phyloP scores from a whole-genome alignment of 2,113 vertebrate species.

The Nothoprocta perdicaria region DNA sequence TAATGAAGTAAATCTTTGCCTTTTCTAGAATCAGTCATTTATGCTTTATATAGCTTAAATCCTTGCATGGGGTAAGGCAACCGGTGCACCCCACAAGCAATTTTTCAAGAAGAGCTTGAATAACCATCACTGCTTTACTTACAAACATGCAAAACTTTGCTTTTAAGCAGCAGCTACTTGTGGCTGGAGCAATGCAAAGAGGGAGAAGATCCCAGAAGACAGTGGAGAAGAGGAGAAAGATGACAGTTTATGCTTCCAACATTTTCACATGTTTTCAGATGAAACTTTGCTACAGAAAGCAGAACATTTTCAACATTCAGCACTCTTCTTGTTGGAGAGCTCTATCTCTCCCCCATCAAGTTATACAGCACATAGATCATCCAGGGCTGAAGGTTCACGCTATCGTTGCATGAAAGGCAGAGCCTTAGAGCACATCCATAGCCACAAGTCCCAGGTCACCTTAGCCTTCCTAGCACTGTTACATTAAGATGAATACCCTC shows the following conservation, averaged over 20 bases:
- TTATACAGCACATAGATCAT: neutral
- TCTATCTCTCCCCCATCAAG: neutral
- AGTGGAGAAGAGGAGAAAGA: neutral
- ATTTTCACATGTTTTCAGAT: neutral
- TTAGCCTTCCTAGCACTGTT: neutral
- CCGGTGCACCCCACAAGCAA: neutral
- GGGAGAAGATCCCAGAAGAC: neutral
- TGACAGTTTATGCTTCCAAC: neutral
- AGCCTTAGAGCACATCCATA: neutral
- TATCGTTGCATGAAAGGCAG: neutral
- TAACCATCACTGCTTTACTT: accelerated
- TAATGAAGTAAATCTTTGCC: neutral
- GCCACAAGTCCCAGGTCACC: neutral
- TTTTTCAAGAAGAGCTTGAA: neutral
- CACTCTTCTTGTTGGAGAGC: neutral
- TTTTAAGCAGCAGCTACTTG: neutral
- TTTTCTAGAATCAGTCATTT: neutral
- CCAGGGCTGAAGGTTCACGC: neutral
- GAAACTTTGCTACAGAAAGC: neutral
- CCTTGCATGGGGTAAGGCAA: neutral
- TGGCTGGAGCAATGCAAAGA: neutral
- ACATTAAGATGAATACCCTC: neutral
- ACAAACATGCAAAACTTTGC: neutral
- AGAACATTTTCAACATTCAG: neutral
- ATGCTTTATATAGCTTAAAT: neutral